Percentiles rank a stretch among this genome's conserved stretches.
Conservation (phyloP, 1,140 invertebrate species). For the Orchestia grillus region DNA sequence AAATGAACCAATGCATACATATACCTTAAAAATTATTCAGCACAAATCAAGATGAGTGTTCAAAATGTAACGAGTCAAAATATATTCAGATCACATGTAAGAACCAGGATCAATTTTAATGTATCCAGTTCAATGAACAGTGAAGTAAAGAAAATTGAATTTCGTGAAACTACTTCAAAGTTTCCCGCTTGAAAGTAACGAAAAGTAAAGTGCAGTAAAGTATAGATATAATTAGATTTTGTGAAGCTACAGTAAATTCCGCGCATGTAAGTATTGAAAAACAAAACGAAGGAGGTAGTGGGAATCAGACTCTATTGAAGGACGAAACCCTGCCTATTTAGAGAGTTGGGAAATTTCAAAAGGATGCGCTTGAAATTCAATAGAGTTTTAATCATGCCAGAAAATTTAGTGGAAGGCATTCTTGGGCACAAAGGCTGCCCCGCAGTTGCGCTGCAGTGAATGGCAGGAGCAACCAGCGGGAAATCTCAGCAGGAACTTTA, state of each 20-base stretch:
- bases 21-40: too few relatives aligned
- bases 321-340: neutral
- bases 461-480: neutral
- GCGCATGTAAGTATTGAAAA: too few relatives aligned
- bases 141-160: too few relatives aligned
- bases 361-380: constrained; percentile 26
- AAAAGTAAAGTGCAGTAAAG: neutral
- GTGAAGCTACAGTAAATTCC: too few relatives aligned
- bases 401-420: constrained; percentile 40
- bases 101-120: too few relatives aligned
- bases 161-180: too few relatives aligned
- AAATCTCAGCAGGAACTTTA: neutral
- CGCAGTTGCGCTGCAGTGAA: neutral
- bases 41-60: too few relatives aligned
- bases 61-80: too few relatives aligned
- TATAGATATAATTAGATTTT: too few relatives aligned
- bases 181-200: neutral
- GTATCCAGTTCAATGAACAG: neutral
- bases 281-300: neutral
- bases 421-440: constrained; percentile 18
- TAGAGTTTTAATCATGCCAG: constrained; percentile 48
- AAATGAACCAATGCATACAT: too few relatives aligned
- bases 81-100: too few relatives aligned
- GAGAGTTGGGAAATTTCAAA: neutral
- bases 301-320: neutral